phyloP scores from a whole-genome alignment of 2,888 invertebrate species.

The Sphaerophoria taeniata region DNA sequence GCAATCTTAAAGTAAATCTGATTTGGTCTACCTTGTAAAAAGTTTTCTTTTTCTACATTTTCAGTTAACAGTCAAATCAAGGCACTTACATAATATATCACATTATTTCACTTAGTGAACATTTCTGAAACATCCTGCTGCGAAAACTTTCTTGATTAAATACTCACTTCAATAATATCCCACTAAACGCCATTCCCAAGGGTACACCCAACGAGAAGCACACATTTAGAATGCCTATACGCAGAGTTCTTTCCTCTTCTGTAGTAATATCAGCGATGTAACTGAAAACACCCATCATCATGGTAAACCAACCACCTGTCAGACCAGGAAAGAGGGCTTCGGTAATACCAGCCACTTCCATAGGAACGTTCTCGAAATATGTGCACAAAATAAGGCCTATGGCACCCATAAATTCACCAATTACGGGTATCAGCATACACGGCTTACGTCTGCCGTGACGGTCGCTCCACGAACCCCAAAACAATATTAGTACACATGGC shows the following conservation, averaged over 20 bases:
- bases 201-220: conserved; percentile 95
- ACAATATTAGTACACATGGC: conserved; percentile 91
- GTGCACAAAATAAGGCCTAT: conserved; percentile 91
- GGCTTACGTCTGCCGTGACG: conserved; percentile 84
- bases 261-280: conserved; percentile 94
- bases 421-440: conserved; percentile 92
- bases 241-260: conserved; percentile 90
- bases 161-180: conserved; percentile 86
- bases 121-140: not conserved
- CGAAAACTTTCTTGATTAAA: not conserved
- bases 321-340: conserved; percentile 92
- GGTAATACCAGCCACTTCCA: conserved; percentile 91
- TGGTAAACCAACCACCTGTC: conserved; percentile 93
- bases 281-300: conserved; percentile 95
- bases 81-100: no score
- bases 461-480: conserved; percentile 92
- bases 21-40: no score
- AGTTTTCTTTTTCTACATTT: no score
- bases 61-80: no score
- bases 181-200: conserved; percentile 94
- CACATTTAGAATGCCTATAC: conserved; percentile 94
- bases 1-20: no score
- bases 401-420: conserved; percentile 91
- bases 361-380: conserved; percentile 90
- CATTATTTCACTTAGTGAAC: no score